A percentile compares a stretch with the other conserved stretches of the same genome.
These are phyloP conservation scores for Heteromormyrus szaboi DNA, from an alignment of 2,797 vertebrate species.

Conservation along the genomic window DNA sequence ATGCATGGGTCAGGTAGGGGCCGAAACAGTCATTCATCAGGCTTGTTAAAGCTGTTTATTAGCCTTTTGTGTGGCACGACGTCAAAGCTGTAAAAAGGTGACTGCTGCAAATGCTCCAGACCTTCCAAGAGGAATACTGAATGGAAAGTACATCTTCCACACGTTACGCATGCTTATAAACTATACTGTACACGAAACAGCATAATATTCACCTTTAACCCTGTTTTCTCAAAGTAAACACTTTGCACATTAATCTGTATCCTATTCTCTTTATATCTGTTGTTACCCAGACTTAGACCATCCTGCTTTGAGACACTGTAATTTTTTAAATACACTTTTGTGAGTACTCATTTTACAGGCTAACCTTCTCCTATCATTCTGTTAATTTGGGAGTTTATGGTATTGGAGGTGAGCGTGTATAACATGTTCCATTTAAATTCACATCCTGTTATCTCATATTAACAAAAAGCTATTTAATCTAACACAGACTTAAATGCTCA, in stretches of 20 bases:
- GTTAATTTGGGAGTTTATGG: neutral
- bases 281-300: neutral
- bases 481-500: conserved; percentile 28
- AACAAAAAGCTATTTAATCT: conserved; percentile 22
- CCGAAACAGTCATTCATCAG: neutral
- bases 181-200: neutral
- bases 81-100: neutral
- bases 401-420: neutral
- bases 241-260: neutral
- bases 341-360: neutral
- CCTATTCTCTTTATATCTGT: neutral
- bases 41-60: conserved; percentile 1
- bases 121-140: neutral
- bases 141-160: neutral
- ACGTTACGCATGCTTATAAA: neutral
- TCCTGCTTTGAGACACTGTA: neutral
- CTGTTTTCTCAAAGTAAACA: neutral
- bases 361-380: neutral
- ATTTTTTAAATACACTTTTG: neutral
- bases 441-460: conserved; percentile 6
- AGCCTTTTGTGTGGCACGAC: neutral
- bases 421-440: conserved; percentile 17
- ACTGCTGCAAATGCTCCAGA: neutral
- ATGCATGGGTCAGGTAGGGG: neutral
- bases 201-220: neutral